Percentiles rank a stretch among this genome's conserved stretches.
Evolutionary conservation across 2,888 invertebrate genomes (phyloP).

Genomic region (Drosophila ochracea): DNA sequence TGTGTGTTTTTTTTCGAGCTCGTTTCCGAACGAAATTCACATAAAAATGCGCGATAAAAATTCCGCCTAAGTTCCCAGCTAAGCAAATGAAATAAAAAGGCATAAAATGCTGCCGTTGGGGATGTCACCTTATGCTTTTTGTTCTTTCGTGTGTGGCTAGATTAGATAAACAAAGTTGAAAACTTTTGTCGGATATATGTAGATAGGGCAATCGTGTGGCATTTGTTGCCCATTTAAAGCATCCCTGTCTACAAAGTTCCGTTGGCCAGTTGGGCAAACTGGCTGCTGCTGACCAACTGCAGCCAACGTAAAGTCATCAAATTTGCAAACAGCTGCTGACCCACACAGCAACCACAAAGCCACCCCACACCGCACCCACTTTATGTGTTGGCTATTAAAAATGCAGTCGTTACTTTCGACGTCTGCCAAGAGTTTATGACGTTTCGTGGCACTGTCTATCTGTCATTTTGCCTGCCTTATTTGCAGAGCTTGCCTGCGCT

Average conservation of each 20-base stretch:
- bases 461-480: conserved; percentile 47
- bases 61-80: conserved; percentile 2
- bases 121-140: conserved; percentile 31
- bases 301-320: conserved; percentile 69
- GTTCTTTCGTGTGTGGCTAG: conserved; percentile 37
- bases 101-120: conserved; percentile 64
- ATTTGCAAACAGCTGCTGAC: conserved; percentile 56
- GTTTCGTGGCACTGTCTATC: conserved; percentile 28
- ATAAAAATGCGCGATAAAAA: conserved; percentile 67
- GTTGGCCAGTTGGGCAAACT: conserved; percentile 26
- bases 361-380: neutral
- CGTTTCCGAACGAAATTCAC: conserved; percentile 14
- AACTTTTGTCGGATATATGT: conserved; percentile 40
- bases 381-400: conserved; percentile 70
- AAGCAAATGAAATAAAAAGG: conserved; percentile 68
- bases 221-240: conserved; percentile 34
- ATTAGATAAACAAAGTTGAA: conserved; percentile 69
- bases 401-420: conserved; percentile 74
- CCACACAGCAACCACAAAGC: conserved; percentile 13
- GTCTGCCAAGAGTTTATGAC: conserved; percentile 69
- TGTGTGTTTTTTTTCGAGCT: neutral
- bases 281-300: conserved; percentile 55
- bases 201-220: conserved; percentile 16
- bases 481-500: conserved; percentile 72
- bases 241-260: conserved; percentile 51